Conservation (phyloP, 64 coral and sea anemone species). For the Trachythela sp. region DNA sequence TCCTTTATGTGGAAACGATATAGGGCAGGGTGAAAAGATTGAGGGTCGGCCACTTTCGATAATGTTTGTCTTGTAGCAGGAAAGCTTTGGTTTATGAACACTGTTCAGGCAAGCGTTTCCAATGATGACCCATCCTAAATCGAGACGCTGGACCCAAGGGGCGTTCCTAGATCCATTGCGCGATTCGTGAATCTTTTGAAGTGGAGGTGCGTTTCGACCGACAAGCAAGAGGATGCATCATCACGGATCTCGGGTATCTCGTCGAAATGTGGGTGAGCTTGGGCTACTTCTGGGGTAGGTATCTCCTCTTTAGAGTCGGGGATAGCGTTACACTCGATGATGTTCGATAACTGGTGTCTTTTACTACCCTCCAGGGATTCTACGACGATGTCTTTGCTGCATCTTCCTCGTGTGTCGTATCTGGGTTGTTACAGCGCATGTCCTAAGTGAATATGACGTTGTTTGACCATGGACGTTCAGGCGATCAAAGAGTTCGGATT, state of each 20-base stretch:
- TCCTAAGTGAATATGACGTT: conserved; percentile 37
- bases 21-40: neutral
- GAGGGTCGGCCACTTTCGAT: neutral
- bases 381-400: conserved; percentile 36
- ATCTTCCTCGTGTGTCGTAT: conserved; percentile 36
- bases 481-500: conserved; percentile 24
- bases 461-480: conserved; percentile 3
- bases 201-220: neutral
- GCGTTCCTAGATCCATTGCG: neutral
- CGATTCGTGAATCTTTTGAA: neutral
- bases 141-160: neutral
- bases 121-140: neutral
- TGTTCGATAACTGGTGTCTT: conserved; percentile 1
- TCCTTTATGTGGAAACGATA: neutral
- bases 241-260: neutral
- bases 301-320: neutral
- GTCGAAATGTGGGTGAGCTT: conserved; percentile 37
- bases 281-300: too few relatives aligned
- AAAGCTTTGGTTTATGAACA: neutral
- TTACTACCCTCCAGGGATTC: conserved; percentile 26
- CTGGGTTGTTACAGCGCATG: conserved; percentile 28
- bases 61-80: neutral
- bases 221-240: conserved; percentile 9
- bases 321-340: conserved; percentile 14
- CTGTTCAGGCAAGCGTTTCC: neutral